These are phyloP conservation scores for Phaonia tiefii DNA, from an alignment of 2,888 invertebrate species.

Conservation along the genomic window DNA sequence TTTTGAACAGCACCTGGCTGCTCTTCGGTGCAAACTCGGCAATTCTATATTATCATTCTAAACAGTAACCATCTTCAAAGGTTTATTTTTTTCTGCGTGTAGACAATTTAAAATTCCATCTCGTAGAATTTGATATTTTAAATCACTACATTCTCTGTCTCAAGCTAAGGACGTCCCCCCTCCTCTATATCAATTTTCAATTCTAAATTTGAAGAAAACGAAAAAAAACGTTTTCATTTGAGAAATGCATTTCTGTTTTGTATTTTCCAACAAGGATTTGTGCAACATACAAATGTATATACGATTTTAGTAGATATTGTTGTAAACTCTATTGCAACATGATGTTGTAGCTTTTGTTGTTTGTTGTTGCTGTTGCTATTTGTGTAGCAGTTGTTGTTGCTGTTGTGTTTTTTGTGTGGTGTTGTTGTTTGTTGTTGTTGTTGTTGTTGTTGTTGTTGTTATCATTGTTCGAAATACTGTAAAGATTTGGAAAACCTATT, in stretches of 20 bases:
- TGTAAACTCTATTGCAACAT: neutral
- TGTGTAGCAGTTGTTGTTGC: constrained; percentile 5
- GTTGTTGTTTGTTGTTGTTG: neutral
- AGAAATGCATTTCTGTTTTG: constrained; percentile 60
- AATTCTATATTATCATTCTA: too few species aligned
- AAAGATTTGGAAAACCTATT: constrained; percentile 43
- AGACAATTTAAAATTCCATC: too few species aligned
- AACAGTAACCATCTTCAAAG: too few species aligned
- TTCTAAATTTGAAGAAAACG: neutral
- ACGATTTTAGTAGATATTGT: neutral
- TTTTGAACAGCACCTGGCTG: too few species aligned
- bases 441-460: neutral
- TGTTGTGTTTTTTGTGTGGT: too few species aligned
- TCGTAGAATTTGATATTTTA: too few species aligned
- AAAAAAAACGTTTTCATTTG: constrained; percentile 58
- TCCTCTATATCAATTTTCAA: too few species aligned
- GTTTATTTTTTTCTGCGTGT: too few species aligned
- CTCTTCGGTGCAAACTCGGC: too few species aligned
- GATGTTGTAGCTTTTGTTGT: too few species aligned
- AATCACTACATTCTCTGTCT: too few species aligned
- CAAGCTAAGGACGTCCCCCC: too few species aligned
- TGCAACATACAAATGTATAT: neutral
- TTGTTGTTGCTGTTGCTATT: neutral
- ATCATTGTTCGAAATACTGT: constrained; percentile 38
- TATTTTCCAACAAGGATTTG: constrained; percentile 20